These are phyloP conservation scores for Betta splendens DNA, from an alignment of 2,797 vertebrate genomes.

Conservation along the genomic window DNA sequence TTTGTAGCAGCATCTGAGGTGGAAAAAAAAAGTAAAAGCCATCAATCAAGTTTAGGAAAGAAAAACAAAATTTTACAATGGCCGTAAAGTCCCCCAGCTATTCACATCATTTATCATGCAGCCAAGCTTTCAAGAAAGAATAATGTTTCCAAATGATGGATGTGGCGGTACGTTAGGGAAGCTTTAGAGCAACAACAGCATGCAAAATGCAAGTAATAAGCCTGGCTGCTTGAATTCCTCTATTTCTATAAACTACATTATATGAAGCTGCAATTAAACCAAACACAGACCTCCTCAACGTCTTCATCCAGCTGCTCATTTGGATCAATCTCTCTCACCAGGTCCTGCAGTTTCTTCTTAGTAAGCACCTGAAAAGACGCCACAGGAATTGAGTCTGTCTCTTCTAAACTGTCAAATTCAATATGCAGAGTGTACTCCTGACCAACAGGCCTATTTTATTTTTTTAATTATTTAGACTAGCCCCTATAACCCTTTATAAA, in stretches of 20 bases:
- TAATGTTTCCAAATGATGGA: slow-evolving; percentile 34
- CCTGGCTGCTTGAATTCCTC: background rate
- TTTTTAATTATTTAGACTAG: no score
- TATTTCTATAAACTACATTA: background rate
- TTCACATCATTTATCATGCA: slow-evolving; percentile 27
- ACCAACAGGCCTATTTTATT: no score
- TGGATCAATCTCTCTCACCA: slow-evolving; percentile 97
- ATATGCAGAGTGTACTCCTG: no score
- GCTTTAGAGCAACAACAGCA: background rate
- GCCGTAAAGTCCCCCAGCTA: slow-evolving; percentile 1
- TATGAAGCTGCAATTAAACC: background rate
- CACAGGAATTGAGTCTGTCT: background rate
- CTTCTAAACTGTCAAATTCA: background rate
- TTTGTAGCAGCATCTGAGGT: slow-evolving; percentile 94
- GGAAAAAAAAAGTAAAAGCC: slow-evolving; percentile 19
- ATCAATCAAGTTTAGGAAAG: slow-evolving; percentile 3
- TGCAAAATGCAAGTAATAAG: background rate
- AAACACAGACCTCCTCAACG: slow-evolving; percentile 91
- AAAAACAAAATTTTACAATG: background rate
- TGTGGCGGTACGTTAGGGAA: slow-evolving; percentile 3
- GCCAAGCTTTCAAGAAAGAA: slow-evolving; percentile 15
- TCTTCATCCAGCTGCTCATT: slow-evolving; percentile 98
- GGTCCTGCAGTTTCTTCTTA: slow-evolving; percentile 98
- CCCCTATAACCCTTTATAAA: no score
- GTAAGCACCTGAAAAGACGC: slow-evolving; percentile 87